phyloP scores from a whole-genome alignment of 2,113 vertebrate species.

The Zootoca vivipara region DNA sequence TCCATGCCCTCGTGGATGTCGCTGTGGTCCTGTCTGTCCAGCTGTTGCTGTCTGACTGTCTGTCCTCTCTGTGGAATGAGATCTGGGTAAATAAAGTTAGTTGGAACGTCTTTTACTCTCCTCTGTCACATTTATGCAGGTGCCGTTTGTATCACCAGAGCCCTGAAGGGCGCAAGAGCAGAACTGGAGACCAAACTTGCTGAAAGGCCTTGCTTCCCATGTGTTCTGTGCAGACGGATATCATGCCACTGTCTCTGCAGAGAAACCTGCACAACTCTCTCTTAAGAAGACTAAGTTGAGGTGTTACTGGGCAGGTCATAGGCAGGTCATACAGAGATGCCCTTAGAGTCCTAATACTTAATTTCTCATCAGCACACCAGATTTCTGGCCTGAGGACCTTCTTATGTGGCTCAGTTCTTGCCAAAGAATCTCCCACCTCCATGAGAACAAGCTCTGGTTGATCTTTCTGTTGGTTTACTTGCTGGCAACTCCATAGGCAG shows the following conservation, averaged over 20 bases:
- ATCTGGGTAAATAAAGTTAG: constrained; percentile 64
- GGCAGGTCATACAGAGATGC: background rate
- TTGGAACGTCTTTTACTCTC: constrained; percentile 10
- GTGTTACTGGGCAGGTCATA: background rate
- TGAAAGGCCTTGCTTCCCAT: background rate
- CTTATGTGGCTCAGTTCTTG: background rate
- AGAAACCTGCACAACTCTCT: background rate
- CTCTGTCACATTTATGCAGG: background rate
- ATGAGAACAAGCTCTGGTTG: background rate
- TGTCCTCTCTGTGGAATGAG: constrained; percentile 57
- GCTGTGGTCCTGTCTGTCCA: constrained; percentile 46
- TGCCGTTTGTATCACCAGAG: background rate
- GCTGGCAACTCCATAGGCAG: background rate
- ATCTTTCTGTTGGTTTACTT: background rate
- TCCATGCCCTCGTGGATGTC: constrained; percentile 28
- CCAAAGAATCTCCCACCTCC: background rate
- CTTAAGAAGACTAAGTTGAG: background rate
- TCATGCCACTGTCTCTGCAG: background rate
- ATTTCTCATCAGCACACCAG: background rate
- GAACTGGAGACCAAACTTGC: background rate
- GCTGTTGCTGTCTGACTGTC: constrained; percentile 25
- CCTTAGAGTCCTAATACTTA: background rate
- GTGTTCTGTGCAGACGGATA: background rate
- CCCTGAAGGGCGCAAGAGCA: background rate
- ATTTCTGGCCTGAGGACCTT: background rate